Conservation (phyloP, 2,113 vertebrate species). For the Rousettus leschenaultii region DNA sequence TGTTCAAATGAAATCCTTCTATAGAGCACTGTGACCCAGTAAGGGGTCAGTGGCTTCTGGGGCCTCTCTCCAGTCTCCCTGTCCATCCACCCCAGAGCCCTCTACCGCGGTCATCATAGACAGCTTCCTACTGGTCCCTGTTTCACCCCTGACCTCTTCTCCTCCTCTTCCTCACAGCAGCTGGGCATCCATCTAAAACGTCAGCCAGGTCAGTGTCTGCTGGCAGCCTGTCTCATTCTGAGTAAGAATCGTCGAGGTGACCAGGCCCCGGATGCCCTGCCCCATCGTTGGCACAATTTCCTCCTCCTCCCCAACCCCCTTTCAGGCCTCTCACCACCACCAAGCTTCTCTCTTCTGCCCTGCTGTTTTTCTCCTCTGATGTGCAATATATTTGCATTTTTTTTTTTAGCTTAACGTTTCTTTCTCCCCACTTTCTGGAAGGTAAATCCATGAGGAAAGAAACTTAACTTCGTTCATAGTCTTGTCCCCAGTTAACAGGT, state of each 20-base stretch:
- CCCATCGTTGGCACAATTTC: rapidly evolving
- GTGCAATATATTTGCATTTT: rapidly evolving
- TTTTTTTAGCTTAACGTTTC: background rate
- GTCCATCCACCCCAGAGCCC: background rate
- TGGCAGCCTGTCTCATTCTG: background rate
- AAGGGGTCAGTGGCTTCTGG: background rate
- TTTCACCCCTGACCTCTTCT: no score
- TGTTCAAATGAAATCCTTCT: no score
- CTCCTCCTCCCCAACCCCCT: no score
- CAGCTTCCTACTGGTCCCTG: no score
- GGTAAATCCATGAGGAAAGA: background rate
- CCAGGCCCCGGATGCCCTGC: rapidly evolving
- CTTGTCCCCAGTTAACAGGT: background rate
- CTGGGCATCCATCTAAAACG: background rate
- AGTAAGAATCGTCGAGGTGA: rapidly evolving
- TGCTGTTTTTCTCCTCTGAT: background rate
- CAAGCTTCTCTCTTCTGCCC: rapidly evolving
- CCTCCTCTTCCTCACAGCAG: background rate
- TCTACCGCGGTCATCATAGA: background rate
- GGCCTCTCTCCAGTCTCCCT: background rate
- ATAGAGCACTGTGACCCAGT: background rate
- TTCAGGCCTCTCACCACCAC: background rate
- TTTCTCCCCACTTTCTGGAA: background rate
- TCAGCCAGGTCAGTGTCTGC: background rate
- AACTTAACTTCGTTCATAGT: background rate